Conservation (phyloP, 2,113 vertebrate genomes). For the Channa argus region DNA sequence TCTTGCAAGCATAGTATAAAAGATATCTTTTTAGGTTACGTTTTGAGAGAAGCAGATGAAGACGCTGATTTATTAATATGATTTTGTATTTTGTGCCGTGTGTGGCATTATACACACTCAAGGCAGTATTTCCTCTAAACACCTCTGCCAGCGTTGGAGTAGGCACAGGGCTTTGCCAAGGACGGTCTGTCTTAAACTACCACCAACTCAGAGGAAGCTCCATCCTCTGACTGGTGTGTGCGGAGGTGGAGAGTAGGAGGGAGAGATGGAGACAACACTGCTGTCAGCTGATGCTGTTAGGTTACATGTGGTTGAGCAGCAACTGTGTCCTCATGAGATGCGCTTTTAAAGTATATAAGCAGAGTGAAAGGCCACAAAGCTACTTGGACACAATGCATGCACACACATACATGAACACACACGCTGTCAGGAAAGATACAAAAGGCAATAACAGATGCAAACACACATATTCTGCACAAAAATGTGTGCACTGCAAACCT, state of each 20-base stretch:
- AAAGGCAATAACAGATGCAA: neutral
- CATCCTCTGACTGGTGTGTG: slow-evolving; percentile 44
- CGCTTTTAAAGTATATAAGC: slow-evolving; percentile 58
- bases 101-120: neutral
- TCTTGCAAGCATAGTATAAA: slow-evolving; percentile 58
- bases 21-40: slow-evolving; percentile 36
- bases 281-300: slow-evolving; percentile 41
- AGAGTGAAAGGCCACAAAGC: slow-evolving; percentile 56
- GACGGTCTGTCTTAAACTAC: slow-evolving; percentile 30
- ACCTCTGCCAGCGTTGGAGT: neutral
- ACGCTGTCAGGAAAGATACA: slow-evolving; percentile 1
- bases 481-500: slow-evolving; percentile 2
- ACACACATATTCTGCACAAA: slow-evolving; percentile 1
- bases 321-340: slow-evolving; percentile 47
- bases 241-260: slow-evolving; percentile 50
- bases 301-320: slow-evolving; percentile 49
- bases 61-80: slow-evolving; percentile 8
- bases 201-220: slow-evolving; percentile 54
- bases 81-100: neutral
- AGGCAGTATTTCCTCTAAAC: slow-evolving; percentile 11
- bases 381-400: slow-evolving; percentile 32
- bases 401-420: slow-evolving; percentile 10
- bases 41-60: slow-evolving; percentile 46
- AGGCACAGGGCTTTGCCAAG: slow-evolving; percentile 28
- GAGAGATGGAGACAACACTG: slow-evolving; percentile 18